Conservation (phyloP, 2,113 vertebrate genomes). For the Ctenomys sociabilis region DNA sequence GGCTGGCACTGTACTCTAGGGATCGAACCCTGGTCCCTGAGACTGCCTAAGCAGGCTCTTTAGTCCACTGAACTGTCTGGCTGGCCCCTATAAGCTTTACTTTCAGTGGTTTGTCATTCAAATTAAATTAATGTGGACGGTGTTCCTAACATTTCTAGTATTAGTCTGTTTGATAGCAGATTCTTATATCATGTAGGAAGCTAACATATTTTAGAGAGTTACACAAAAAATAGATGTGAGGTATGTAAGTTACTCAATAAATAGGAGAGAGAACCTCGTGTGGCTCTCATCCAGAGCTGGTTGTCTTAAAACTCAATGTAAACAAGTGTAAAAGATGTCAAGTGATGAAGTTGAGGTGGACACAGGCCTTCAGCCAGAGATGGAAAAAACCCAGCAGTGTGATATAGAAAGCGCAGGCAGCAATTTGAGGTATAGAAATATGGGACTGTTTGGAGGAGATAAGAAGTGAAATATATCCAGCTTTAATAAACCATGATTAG, state of each 20-base stretch:
- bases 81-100: background rate
- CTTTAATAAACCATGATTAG: conserved; percentile 9
- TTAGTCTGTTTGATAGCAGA: conserved; percentile 27
- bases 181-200: background rate
- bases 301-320: background rate
- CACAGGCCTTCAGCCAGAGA: background rate
- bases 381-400: background rate
- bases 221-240: background rate
- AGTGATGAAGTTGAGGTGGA: background rate
- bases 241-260: background rate
- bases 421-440: background rate
- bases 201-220: background rate
- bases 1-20: too few species aligned
- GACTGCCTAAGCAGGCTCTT: too few species aligned
- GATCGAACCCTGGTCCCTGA: too few species aligned
- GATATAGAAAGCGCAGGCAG: background rate
- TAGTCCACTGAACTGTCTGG: too few species aligned
- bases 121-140: background rate
- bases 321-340: background rate
- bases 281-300: background rate
- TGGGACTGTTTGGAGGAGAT: background rate
- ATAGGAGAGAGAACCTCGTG: background rate
- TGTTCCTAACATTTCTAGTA: background rate
- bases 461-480: background rate
- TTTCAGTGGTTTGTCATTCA: conserved; percentile 26